phyloP scores from a whole-genome alignment of 2,888 invertebrate species.

The Syrista parreyssii region DNA sequence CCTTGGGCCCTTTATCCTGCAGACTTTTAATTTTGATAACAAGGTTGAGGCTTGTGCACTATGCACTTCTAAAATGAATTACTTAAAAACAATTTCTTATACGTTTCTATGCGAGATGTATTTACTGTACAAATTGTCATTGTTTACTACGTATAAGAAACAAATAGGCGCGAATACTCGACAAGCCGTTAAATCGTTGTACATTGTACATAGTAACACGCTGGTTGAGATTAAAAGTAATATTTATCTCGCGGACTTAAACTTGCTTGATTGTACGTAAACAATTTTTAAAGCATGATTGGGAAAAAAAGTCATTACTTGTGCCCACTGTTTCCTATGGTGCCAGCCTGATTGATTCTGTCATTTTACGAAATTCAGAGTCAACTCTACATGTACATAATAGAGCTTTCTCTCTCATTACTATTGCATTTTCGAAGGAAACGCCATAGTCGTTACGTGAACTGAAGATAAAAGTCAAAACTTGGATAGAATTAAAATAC shows the following conservation, averaged over 20 bases:
- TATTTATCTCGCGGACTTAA: not conserved
- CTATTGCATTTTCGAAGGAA: not conserved
- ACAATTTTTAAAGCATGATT: not conserved
- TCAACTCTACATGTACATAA: not conserved
- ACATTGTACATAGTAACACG: not conserved
- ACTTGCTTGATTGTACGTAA: not conserved
- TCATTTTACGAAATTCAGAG: not conserved
- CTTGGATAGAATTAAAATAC: not conserved
- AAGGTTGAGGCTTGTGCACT: not conserved
- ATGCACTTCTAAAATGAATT: slow-evolving; percentile 1
- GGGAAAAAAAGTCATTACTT: not conserved
- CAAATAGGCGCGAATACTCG: not conserved
- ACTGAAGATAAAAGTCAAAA: not conserved
- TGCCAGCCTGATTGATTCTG: not conserved
- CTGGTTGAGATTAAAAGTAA: not conserved
- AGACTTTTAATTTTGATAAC: not conserved
- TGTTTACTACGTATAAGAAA: not conserved
- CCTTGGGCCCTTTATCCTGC: not conserved
- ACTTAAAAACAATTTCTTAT: not conserved
- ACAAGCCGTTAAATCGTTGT: not conserved
- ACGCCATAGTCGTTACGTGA: not conserved
- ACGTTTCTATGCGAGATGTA: not conserved
- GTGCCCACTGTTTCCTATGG: not conserved
- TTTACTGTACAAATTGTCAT: not conserved
- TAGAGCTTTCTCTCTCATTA: not conserved